Conservation (phyloP, 2,888 invertebrate genomes). For the Leistus spinibarbis region DNA sequence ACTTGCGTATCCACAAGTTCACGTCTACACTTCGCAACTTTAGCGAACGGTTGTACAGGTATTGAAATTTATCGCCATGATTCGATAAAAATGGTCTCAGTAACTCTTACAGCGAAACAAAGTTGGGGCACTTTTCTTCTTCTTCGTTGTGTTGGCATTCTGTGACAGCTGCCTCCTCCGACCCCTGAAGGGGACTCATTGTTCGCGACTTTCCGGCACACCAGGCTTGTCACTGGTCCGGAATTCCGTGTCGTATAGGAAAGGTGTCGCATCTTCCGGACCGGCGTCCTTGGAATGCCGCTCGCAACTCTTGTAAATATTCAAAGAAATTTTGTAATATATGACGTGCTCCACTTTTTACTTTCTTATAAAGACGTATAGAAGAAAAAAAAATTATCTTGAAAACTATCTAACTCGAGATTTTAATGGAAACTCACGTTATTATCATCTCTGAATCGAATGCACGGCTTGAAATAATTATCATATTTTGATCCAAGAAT, state of each 20-base stretch:
- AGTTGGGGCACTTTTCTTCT: conserved; percentile 1
- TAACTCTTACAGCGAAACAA: conserved; percentile 21
- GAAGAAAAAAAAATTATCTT: too few relatives aligned
- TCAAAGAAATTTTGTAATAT: conserved; percentile 9
- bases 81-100: conserved; percentile 32
- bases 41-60: conserved; percentile 29
- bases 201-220: neutral
- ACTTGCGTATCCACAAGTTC: neutral
- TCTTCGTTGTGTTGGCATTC: neutral
- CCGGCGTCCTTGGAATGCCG: neutral
- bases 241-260: neutral
- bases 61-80: conserved; percentile 37
- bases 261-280: neutral
- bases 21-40: conserved; percentile 15
- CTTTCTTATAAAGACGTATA: neutral
- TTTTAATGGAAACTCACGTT: too few relatives aligned
- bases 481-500: too few relatives aligned
- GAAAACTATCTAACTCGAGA: too few relatives aligned
- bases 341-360: conserved; percentile 8
- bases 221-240: neutral
- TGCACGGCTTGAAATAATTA: too few relatives aligned
- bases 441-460: too few relatives aligned
- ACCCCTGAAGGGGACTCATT: neutral
- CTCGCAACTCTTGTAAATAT: neutral
- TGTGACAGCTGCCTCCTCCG: neutral